Conservation (phyloP, 2,888 invertebrate genomes). For the Cybosia mesomella region DNA sequence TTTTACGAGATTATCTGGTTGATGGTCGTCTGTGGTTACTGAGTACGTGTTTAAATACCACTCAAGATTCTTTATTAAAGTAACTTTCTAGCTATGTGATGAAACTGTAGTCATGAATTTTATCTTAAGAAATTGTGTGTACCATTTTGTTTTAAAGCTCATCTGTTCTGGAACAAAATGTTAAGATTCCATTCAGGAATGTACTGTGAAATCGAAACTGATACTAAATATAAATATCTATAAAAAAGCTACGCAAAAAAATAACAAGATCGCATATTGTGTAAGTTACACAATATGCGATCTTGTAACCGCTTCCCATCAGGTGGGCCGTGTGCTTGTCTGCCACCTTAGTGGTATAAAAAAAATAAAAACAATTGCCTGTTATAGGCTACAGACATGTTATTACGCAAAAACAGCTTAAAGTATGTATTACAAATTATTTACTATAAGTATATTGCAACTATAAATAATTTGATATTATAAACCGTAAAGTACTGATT, state of each 20-base stretch:
- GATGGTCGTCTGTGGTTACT: conserved; percentile 56
- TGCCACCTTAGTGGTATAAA: too few relatives aligned
- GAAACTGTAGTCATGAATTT: neutral
- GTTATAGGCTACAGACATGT: neutral
- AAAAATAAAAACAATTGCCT: too few relatives aligned
- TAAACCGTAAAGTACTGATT: conserved; percentile 58
- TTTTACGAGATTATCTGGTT: conserved; percentile 69
- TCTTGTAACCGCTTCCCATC: too few relatives aligned
- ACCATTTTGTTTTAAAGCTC: neutral
- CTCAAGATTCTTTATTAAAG: conserved; percentile 50
- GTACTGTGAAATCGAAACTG: too few relatives aligned
- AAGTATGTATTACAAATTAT: too few relatives aligned
- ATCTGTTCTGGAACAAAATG: too few relatives aligned
- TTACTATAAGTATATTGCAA: neutral
- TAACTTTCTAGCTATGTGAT: neutral
- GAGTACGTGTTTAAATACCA: conserved; percentile 73
- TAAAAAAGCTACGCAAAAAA: too few relatives aligned
- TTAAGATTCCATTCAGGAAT: too few relatives aligned
- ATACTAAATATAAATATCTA: too few relatives aligned
- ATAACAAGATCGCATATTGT: too few relatives aligned
- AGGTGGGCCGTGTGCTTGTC: too few relatives aligned
- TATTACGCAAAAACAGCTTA: neutral
- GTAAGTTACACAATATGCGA: too few relatives aligned
- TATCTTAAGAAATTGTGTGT: neutral
- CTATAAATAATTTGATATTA: conserved; percentile 28